phyloP scores from a whole-genome alignment of 2,888 invertebrate genomes.

The Andrena fulva region DNA sequence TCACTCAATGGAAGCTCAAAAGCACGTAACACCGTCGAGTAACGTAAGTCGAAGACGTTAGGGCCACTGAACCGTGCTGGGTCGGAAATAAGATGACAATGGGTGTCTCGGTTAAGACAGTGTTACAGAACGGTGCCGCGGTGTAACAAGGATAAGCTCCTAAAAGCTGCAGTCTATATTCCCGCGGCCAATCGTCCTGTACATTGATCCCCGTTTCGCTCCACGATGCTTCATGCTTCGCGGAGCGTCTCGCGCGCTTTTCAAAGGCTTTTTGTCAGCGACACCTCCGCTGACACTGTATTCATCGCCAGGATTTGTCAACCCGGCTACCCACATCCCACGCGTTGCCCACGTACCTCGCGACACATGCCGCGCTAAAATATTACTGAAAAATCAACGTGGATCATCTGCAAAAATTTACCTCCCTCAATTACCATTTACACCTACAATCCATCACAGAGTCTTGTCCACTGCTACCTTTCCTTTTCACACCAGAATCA shows the following conservation, averaged over 20 bases:
- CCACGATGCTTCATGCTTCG: constrained; percentile 47
- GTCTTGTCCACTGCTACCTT: too few relatives aligned
- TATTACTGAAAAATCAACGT: neutral
- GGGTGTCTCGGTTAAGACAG: constrained; percentile 42
- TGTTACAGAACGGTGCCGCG: constrained; percentile 57
- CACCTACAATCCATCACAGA: too few relatives aligned
- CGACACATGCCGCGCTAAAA: neutral
- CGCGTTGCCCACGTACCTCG: too few relatives aligned
- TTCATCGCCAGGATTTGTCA: constrained; percentile 16
- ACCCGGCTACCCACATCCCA: neutral
- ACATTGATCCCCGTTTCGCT: constrained; percentile 51
- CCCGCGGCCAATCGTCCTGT: constrained; percentile 47
- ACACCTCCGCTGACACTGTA: constrained; percentile 34
- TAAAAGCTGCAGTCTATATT: constrained; percentile 61
- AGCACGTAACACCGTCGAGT: neutral
- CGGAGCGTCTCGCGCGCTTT: constrained; percentile 48
- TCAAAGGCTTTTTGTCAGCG: constrained; percentile 51
- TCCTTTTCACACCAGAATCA: too few relatives aligned
- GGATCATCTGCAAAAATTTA: too few relatives aligned
- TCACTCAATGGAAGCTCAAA: too few relatives aligned
- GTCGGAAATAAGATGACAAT: constrained; percentile 61
- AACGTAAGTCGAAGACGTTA: constrained; percentile 30
- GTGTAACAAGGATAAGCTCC: constrained; percentile 66
- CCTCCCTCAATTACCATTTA: too few relatives aligned
- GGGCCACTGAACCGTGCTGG: constrained; percentile 7